Evolutionary conservation across 1,140 invertebrate genomes (phyloP).

Genomic region (Vollenhovia emeryi): DNA sequence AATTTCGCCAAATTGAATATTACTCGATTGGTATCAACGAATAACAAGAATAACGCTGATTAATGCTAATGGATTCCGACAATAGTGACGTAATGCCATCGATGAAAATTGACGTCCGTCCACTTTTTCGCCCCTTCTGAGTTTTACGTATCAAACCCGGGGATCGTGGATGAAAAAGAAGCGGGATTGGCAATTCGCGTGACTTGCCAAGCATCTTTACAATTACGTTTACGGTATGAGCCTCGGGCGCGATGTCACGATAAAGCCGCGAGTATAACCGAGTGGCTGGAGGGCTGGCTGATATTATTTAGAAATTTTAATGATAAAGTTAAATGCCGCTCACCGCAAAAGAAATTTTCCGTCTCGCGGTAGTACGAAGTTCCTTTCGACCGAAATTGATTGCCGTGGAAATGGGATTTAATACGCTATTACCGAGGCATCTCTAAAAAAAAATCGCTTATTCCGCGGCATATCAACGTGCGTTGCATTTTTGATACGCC

Average conservation of each 20-base stretch:
- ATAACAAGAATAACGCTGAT: too few species aligned
- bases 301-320: constrained; percentile 49
- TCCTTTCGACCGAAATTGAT: constrained; percentile 11
- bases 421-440: background rate
- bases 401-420: constrained; percentile 18
- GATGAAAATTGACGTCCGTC: background rate
- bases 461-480: constrained; percentile 5
- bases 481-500: constrained; percentile 31
- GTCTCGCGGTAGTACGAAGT: background rate
- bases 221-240: constrained; percentile 34
- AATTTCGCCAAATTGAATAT: background rate
- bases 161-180: constrained; percentile 34
- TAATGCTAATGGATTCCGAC: background rate
- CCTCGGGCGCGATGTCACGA: constrained; percentile 19
- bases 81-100: background rate
- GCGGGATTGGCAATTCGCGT: constrained; percentile 41
- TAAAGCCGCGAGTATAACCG: constrained; percentile 17
- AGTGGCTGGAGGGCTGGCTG: background rate
- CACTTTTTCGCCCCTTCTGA: background rate
- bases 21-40: too few species aligned
- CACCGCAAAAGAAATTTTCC: constrained; percentile 1
- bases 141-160: background rate
- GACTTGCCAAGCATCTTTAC: constrained; percentile 32
- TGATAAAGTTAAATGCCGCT: constrained; percentile 29
- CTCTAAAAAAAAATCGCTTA: constrained; percentile 22